These are phyloP conservation scores for Carcina quercana DNA, from an alignment of 2,888 invertebrate genomes.

Conservation along the genomic window DNA sequence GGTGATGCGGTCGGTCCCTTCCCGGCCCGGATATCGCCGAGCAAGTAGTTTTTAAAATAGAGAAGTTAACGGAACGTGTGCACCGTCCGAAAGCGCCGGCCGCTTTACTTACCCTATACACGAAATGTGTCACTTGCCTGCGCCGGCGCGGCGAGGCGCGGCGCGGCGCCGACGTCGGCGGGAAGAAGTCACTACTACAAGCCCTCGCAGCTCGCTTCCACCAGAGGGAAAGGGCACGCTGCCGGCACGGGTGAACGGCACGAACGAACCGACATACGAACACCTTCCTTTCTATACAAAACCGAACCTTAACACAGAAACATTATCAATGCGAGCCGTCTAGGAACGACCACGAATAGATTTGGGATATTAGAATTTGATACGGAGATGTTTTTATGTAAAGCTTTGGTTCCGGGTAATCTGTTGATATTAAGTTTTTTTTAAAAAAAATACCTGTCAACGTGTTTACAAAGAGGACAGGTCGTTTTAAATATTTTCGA, in stretches of 20 bases:
- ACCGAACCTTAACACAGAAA: conserved; percentile 31
- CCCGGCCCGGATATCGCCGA: conserved; percentile 70
- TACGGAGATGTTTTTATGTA: no score
- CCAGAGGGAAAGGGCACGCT: neutral
- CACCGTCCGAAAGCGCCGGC: conserved; percentile 67
- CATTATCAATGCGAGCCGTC: conserved; percentile 32
- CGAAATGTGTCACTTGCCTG: conserved; percentile 64
- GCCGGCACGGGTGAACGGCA: conserved; percentile 12
- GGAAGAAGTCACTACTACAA: neutral
- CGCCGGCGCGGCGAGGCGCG: conserved; percentile 32
- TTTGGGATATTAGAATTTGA: conserved; percentile 24
- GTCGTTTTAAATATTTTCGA: no score
- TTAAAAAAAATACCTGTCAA: no score
- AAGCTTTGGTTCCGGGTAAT: no score
- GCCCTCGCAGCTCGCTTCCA: neutral
- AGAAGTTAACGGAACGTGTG: conserved; percentile 71
- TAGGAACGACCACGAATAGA: conserved; percentile 27
- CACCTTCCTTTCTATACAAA: conserved; percentile 8
- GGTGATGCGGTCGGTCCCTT: conserved; percentile 64
- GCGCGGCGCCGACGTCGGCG: conserved; percentile 31
- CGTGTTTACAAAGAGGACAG: no score
- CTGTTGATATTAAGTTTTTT: no score
- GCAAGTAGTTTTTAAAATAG: conserved; percentile 70
- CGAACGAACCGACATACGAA: conserved; percentile 31
- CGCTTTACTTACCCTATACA: conserved; percentile 66